Evolutionary conservation across 2,888 invertebrate species (phyloP), one percentile per base, ranked within the genome.

Genomic region (Hydropsyche betteni): DNA sequence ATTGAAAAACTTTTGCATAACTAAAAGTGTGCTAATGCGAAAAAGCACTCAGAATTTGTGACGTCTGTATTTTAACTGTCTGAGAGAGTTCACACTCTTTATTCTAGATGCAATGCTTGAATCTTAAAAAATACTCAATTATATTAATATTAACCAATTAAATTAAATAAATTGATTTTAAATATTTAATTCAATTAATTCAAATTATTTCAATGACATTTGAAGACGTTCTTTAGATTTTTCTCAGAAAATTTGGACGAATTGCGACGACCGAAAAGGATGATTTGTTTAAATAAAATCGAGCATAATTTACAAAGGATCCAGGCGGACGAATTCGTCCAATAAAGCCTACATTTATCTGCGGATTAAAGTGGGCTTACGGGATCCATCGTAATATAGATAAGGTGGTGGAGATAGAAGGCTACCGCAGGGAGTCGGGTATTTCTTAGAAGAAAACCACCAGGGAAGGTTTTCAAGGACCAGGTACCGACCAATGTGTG

Each of bases 291-390:
- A 50, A 69, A 50, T 69, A 69, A 69, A 50, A 69, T 69, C 58
- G 58, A 4, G 16, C 24, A 69, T 69, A 69, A 69, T 51, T 34
- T 14, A 69, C 69, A 38, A 70, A 14, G 44, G 52, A 34, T 70
- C 51, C 53, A 52, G 51, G 34, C 36, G 61, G 38, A 36, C 72
- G 38, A 50, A 58, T 72, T 36, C 61, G 55, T 58, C 58, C 50
- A 33, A 53, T 50, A 58, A 72, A 72, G 55, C 72, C 72, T 58
- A 72, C 72, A 72, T 72, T 72, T 72, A 61, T 72, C 72, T 72
- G 44, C 55, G 72, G 58, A 72, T 72, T 72, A 72, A 72, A 58
- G 72, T 72, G 36, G 61, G 61, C 72, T 72, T 72, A 55, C 8
- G 44, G 55, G 61, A 55, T 61, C 61, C 33, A 36, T 58, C 52